Conservation (phyloP, 2,797 vertebrate genomes). For the Notoglanidium macrostoma region DNA sequence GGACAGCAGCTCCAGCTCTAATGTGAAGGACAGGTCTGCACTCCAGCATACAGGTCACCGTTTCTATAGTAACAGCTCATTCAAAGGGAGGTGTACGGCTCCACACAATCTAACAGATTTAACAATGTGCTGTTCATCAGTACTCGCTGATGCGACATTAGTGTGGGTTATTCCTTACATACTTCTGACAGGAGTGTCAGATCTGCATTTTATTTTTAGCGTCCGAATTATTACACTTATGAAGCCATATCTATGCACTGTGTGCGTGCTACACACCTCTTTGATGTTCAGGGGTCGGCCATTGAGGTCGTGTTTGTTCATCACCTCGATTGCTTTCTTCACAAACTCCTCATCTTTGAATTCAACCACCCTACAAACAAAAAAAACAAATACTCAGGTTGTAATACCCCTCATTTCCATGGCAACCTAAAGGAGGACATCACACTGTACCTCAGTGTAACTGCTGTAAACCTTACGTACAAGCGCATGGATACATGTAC, state of each 20-base stretch:
- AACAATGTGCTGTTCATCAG: too few species aligned
- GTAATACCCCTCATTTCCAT: not conserved
- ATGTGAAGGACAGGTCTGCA: too few species aligned
- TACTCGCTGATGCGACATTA: too few species aligned
- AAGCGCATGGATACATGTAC: not conserved
- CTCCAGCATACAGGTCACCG: too few species aligned
- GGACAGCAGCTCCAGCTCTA: not conserved
- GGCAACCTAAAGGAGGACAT: not conserved
- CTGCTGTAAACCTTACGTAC: not conserved
- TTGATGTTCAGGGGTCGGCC: constrained; percentile 97
- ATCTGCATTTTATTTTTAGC: too few species aligned
- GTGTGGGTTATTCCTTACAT: too few species aligned
- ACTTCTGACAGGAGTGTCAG: too few species aligned
- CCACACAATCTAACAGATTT: too few species aligned
- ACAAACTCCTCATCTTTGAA: constrained; percentile 99
- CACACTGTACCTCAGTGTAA: not conserved
- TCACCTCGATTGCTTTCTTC: constrained; percentile 91
- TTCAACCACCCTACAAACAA: constrained; percentile 88
- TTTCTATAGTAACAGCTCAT: too few species aligned
- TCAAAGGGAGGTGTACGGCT: too few species aligned
- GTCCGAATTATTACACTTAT: too few species aligned
- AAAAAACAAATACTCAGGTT: not conserved
- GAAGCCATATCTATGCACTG: not conserved
- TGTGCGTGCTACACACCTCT: constrained; percentile 77
- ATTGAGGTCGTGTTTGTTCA: constrained; percentile 96